phyloP scores from a whole-genome alignment of 2,797 vertebrate species.

The Esox lucius region DNA sequence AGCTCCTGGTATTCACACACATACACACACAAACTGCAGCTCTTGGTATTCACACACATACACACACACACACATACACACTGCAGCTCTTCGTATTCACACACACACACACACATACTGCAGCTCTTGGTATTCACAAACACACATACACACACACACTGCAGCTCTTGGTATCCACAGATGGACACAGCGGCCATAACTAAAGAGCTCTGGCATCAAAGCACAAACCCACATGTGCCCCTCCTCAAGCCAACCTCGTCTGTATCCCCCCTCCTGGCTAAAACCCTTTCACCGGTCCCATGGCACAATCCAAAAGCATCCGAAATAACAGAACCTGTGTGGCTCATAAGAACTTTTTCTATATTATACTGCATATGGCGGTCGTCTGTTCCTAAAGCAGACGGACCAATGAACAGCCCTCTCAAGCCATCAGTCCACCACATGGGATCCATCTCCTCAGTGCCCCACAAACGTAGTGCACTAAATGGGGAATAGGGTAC shows the following conservation, averaged over 20 bases:
- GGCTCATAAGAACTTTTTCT: not conserved
- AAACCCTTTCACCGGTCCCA: not conserved
- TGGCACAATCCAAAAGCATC: conserved; percentile 17
- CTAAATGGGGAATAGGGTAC: no score
- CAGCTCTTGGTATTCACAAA: no score
- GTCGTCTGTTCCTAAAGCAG: conserved; percentile 37
- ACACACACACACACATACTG: not conserved
- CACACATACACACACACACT: conserved; percentile 29
- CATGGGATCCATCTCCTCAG: no score
- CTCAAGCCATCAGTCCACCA: conserved; percentile 56
- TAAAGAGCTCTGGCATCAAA: conserved; percentile 20
- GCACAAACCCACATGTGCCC: conserved; percentile 21
- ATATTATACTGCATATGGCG: conserved; percentile 11
- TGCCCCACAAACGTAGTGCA: no score
- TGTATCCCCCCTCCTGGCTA: not conserved
- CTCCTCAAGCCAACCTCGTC: conserved; percentile 21
- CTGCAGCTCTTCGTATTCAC: no score
- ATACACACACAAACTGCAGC: no score
- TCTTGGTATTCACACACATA: not conserved
- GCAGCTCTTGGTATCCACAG: conserved; percentile 17
- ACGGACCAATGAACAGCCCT: conserved; percentile 46
- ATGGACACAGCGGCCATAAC: not conserved
- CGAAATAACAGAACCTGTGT: conserved; percentile 16
- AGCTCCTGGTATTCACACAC: no score
- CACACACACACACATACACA: not conserved